Evolutionary conservation across 1,140 invertebrate genomes (phyloP), one percentile per base, ranked within the genome.

Genomic region (Nylanderia fulva): DNA sequence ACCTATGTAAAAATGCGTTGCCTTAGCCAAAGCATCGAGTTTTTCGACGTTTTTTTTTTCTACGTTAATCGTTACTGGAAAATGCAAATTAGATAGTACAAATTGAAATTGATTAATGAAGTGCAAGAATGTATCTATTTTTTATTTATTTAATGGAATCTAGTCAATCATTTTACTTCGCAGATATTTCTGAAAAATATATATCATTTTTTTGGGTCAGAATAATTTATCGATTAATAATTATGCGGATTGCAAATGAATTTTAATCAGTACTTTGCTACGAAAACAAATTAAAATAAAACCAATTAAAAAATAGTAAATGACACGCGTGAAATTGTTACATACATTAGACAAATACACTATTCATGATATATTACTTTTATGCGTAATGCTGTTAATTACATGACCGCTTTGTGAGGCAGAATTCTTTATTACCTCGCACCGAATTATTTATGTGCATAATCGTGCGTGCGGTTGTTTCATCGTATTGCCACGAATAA

Each of bases 371-470:
- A 82, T 72, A 71, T 82, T 36, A 60, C 66, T 36, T n/a, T 60
- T 82, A 68, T 72, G 71, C 36, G 52, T 42, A 29, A 60, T 13
- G 66, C 66, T 42, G 77, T 66, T 82, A 82, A 82, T 82, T 82
- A 82, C 66, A 82, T 72, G 66, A 39, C 24, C 66, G 77, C 52
- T 82, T 72, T 72, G 66, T 71, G 77, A 58, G 13, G 24, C 36
- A 48, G 66, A 82, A 82, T 82, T 72, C 77, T 82, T 82, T 82
- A 82, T 82, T 82, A 60, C 77, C 66, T 82, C 27, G 66, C 64
- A 45, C 18, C 77, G 66, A 80, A 72, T 82, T 66, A 82, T 36
- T 72, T 82, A 82, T 82, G 52, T 8, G 77, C 71, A 71, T 82
- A 72, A 82, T 72, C 39, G 77, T 72, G 77, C 77, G 77, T 82